Evolutionary conservation across 2,888 invertebrate genomes (phyloP).

Genomic region (Temnothorax unifasciatus): DNA sequence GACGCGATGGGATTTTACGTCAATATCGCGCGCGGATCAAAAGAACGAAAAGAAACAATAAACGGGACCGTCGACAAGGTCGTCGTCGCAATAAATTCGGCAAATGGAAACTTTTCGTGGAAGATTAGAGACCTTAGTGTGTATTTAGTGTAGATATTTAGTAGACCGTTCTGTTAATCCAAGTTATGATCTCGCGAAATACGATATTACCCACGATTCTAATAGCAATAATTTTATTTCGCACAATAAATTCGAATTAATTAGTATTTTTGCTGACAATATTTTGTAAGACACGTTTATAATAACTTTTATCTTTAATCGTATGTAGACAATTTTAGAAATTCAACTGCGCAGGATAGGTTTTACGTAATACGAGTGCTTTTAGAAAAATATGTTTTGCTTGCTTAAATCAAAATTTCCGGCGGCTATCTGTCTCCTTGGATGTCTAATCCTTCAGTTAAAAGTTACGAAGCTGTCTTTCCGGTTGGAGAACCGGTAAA

Average conservation of each 20-base stretch:
- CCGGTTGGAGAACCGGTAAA: neutral
- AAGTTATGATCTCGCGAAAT: neutral
- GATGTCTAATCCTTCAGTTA: neutral
- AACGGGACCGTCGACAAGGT: constrained; percentile 4
- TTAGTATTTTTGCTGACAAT: neutral
- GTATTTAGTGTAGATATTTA: neutral
- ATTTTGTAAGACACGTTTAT: neutral
- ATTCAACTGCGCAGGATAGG: neutral
- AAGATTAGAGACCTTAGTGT: neutral
- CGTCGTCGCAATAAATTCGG: constrained; percentile 26
- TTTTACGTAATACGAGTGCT: neutral
- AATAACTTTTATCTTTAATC: neutral
- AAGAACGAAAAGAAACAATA: constrained; percentile 31
- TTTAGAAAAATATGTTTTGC: neutral
- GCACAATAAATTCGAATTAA: neutral
- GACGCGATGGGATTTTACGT: constrained; percentile 26
- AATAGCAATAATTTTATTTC: neutral
- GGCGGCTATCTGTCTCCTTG: neutral
- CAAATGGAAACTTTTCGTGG: constrained; percentile 20
- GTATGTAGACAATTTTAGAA: neutral
- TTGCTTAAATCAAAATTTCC: neutral
- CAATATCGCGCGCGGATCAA: constrained; percentile 20
- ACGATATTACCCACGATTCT: neutral
- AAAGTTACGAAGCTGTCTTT: neutral
- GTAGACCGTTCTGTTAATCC: neutral